Conservation (phyloP, 2,888 invertebrate species). For the Himalopsyche japonica region DNA sequence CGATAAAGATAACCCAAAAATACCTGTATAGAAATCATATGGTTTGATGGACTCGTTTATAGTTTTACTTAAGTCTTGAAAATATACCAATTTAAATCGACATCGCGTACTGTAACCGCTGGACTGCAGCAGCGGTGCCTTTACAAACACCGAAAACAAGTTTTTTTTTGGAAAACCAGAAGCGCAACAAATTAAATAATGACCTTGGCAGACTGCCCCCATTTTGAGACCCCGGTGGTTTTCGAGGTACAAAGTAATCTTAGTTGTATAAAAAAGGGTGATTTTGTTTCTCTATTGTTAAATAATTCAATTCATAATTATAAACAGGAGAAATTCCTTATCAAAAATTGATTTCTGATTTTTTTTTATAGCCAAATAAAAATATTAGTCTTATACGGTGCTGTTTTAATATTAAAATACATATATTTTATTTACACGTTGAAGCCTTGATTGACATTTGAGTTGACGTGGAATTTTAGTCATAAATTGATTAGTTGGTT, state of each 20-base stretch:
- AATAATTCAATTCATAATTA: no score
- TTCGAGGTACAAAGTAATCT: background rate
- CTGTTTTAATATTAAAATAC: no score
- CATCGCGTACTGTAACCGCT: background rate
- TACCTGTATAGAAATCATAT: background rate
- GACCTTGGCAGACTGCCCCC: constrained; percentile 25
- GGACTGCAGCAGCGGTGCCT: constrained; percentile 6
- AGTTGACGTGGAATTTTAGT: no score
- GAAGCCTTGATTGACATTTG: no score
- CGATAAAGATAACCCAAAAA: background rate
- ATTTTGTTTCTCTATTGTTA: no score
- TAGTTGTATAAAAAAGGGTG: background rate
- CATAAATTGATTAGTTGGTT: no score
- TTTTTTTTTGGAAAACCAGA: constrained; percentile 36
- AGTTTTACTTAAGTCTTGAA: constrained; percentile 3
- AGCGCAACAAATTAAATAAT: constrained; percentile 41
- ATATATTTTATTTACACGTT: no score
- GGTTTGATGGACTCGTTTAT: background rate
- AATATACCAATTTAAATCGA: constrained; percentile 24
- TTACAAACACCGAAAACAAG: constrained; percentile 17
- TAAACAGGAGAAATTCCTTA: no score
- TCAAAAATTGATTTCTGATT: no score
- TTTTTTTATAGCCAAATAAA: no score
- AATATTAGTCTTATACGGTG: no score
- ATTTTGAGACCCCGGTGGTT: background rate